Evolutionary conservation across 2,113 vertebrate species (phyloP).

Genomic region (Apaloderma vittatum): DNA sequence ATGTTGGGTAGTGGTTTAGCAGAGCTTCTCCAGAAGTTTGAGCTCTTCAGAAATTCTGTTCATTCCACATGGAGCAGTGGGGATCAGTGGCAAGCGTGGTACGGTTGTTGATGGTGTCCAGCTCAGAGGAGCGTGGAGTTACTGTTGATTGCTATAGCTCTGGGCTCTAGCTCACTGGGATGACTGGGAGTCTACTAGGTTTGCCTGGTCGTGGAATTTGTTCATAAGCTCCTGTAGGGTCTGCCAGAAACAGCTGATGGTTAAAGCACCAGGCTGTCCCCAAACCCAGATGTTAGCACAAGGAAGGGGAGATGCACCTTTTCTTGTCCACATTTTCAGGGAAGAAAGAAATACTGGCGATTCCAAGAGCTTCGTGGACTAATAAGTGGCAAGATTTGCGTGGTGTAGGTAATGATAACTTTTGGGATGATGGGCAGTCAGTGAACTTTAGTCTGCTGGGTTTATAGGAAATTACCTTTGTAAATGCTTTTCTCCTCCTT

Average conservation of each 20-base stretch:
- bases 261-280: not conserved
- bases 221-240: not conserved
- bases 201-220: not conserved
- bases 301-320: not conserved
- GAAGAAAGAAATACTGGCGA: not conserved
- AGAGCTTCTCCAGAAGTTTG: not conserved
- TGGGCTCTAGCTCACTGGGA: not conserved
- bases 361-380: not conserved
- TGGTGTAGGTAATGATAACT: not conserved
- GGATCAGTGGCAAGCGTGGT: accelerated
- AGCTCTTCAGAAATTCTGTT: not conserved
- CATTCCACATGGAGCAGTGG: not conserved
- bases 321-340: not conserved
- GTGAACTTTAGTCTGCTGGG: not conserved
- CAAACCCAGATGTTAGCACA: not conserved
- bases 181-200: not conserved
- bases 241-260: not conserved
- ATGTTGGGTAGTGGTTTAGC: not conserved
- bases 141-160: not conserved
- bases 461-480: not conserved
- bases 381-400: not conserved
- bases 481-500: not conserved
- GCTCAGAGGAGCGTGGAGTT: not conserved
- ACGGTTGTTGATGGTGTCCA: not conserved
- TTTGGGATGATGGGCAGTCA: not conserved